Percentiles rank a stretch among this genome's conserved stretches.
phyloP scores from a whole-genome alignment of 1,140 invertebrate species.

The Bilobella aurantiaca region DNA sequence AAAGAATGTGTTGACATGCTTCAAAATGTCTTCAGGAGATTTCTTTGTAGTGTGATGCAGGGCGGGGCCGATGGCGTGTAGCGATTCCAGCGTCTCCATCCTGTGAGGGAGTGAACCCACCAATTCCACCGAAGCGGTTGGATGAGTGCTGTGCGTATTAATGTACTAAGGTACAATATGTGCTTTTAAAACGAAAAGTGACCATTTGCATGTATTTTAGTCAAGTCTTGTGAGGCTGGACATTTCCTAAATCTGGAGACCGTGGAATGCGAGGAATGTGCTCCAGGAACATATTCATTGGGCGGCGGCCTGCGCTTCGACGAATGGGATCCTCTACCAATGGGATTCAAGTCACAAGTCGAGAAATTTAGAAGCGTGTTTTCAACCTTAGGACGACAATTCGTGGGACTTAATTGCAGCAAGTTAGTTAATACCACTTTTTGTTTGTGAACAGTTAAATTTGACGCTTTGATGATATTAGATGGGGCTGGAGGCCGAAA shows the following conservation, averaged over 20 bases:
- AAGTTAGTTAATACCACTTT: conserved; percentile 27
- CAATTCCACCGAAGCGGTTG: conserved; percentile 43
- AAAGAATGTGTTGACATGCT: neutral
- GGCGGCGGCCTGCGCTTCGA: conserved; percentile 47
- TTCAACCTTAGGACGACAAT: conserved; percentile 34
- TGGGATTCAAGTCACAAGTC: conserved; percentile 41
- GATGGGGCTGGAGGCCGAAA: conserved; percentile 42
- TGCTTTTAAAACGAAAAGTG: neutral
- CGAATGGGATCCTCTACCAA: conserved; percentile 44
- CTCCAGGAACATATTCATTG: conserved; percentile 46
- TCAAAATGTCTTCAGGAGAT: neutral
- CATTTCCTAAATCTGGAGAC: conserved; percentile 42
- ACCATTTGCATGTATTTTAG: conserved; percentile 36
- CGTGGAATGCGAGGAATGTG: conserved; percentile 44
- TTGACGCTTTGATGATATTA: too few relatives aligned
- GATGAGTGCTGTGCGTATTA: conserved; percentile 47
- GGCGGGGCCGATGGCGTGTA: conserved; percentile 47
- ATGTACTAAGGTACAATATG: too few relatives aligned
- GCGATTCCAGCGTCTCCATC: conserved; percentile 42
- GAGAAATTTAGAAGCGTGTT: conserved; percentile 42
- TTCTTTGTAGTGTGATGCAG: conserved; percentile 41
- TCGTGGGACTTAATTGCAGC: conserved; percentile 37
- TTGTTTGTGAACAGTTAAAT: too few relatives aligned
- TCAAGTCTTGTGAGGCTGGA: conserved; percentile 45
- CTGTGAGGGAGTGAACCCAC: conserved; percentile 40